Percentiles rank a stretch among this genome's conserved stretches.
These are phyloP conservation scores for Xerus inauris DNA, from an alignment of 2,113 vertebrate species.

Conservation along the genomic window DNA sequence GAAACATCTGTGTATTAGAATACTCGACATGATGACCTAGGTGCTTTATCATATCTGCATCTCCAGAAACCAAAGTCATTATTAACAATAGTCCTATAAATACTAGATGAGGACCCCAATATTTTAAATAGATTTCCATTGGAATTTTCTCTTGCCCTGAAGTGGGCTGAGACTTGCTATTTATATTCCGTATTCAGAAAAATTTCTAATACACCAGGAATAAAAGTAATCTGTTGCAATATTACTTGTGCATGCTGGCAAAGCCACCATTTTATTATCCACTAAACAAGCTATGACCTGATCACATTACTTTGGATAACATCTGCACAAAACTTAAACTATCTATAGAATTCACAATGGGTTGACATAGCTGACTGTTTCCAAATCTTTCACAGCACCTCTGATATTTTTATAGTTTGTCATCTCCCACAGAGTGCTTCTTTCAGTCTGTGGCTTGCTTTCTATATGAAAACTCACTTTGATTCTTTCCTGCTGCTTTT, in stretches of 20 bases:
- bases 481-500: slow-evolving; percentile 71
- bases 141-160: background rate
- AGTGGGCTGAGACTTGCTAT: background rate
- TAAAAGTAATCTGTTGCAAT: slow-evolving; percentile 56
- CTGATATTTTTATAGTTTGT: slow-evolving; percentile 67
- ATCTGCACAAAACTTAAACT: slow-evolving; percentile 52
- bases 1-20: background rate
- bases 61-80: background rate
- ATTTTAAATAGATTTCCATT: slow-evolving; percentile 31
- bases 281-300: slow-evolving; percentile 53
- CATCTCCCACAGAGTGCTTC: slow-evolving; percentile 65
- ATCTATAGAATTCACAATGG: slow-evolving; percentile 43
- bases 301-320: slow-evolving; percentile 56
- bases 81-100: background rate
- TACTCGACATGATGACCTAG: background rate
- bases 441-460: slow-evolving; percentile 65
- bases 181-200: slow-evolving; percentile 54
- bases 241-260: background rate
- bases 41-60: background rate
- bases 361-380: slow-evolving; percentile 65
- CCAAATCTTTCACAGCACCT: slow-evolving; percentile 58
- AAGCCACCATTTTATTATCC: slow-evolving; percentile 53
- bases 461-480: slow-evolving; percentile 72
- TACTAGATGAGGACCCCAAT: background rate
- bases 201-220: slow-evolving; percentile 24